Conservation (phyloP, 2,888 invertebrate species). For the Pachycephus smyrnensis region DNA sequence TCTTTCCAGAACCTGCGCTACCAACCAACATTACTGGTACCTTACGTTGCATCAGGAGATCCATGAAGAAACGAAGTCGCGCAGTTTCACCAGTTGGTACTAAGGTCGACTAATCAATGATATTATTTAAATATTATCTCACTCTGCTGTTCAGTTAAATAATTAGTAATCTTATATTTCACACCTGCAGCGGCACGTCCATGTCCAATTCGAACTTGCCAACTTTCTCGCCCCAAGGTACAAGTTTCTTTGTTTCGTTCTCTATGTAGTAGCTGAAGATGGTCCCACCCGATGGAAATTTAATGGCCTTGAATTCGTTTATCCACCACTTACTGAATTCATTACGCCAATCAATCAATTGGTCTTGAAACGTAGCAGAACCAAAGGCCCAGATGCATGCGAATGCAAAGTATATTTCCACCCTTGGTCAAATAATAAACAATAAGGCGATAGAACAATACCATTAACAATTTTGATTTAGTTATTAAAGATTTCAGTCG, state of each 20-base stretch:
- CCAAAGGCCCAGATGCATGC: constrained; percentile 94
- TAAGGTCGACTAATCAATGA: constrained; percentile 74
- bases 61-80: constrained; percentile 87
- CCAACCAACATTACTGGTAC: constrained; percentile 94
- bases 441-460: not conserved
- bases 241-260: constrained; percentile 83
- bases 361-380: constrained; percentile 90
- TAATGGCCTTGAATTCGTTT: constrained; percentile 91
- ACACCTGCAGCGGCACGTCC: constrained; percentile 88
- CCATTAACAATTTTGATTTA: not conserved
- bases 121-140: not conserved
- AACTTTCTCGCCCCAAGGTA: constrained; percentile 89
- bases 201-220: constrained; percentile 84
- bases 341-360: constrained; percentile 89
- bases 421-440: constrained; percentile 65
- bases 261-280: constrained; percentile 94
- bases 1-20: constrained; percentile 90
- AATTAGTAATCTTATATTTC: not conserved
- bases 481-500: not conserved
- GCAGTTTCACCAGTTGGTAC: constrained; percentile 93
- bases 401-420: constrained; percentile 94
- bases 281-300: constrained; percentile 85
- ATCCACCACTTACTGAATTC: constrained; percentile 97
- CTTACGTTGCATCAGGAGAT: constrained; percentile 80
- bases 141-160: not conserved